Conservation (phyloP, 2,797 vertebrate species). For the Streptopelia turtur region DNA sequence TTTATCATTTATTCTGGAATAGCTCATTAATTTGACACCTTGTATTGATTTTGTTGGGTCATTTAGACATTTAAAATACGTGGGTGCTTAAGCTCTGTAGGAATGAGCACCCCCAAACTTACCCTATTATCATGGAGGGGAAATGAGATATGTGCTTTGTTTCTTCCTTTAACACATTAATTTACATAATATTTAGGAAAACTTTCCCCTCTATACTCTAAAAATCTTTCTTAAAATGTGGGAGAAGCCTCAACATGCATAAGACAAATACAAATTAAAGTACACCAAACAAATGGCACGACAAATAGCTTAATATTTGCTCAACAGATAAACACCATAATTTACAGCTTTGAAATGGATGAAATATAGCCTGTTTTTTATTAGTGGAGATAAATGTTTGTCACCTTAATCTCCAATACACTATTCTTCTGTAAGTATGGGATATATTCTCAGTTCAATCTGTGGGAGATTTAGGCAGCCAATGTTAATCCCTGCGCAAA, state of each 20-base stretch:
- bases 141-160: not conserved
- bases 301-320: not conserved
- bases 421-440: not conserved
- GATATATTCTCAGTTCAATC: constrained; percentile 10
- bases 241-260: not conserved
- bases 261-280: not conserved
- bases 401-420: not conserved
- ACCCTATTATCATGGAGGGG: not conserved
- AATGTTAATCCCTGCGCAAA: constrained; percentile 6
- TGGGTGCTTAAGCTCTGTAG: not conserved
- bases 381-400: not conserved
- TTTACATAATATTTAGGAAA: not conserved
- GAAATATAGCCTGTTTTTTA: not conserved
- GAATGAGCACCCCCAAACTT: not conserved
- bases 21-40: not conserved
- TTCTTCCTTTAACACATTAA: not conserved
- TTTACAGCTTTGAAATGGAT: constrained; percentile 7
- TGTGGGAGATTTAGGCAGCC: not conserved
- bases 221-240: not conserved
- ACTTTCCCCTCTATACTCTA: not conserved
- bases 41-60: not conserved
- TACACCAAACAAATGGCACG: not conserved
- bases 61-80: not conserved
- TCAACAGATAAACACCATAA: constrained; percentile 1
- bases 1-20: not conserved